Evolutionary conservation across 2,113 vertebrate species (phyloP).

Genomic region (Agapornis roseicollis): DNA sequence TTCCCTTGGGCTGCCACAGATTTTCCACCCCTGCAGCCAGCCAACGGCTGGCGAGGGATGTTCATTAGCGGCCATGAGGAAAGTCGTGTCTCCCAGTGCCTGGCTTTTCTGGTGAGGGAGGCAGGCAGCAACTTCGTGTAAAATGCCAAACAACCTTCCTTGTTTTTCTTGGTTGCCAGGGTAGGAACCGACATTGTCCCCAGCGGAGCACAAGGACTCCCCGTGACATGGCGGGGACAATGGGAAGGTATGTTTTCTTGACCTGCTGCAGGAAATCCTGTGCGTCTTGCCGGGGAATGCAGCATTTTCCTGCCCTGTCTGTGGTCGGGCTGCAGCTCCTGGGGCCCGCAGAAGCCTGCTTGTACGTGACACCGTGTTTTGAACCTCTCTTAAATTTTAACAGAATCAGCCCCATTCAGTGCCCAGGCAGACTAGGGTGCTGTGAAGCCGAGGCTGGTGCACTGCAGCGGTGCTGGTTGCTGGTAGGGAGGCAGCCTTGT

Average conservation of each 20-base stretch:
- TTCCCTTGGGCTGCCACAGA: not conserved
- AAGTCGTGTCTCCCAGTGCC: not conserved
- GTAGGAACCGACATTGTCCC: slow-evolving; percentile 42
- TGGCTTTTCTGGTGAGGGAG: slow-evolving; percentile 1
- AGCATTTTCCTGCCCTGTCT: slow-evolving; percentile 54
- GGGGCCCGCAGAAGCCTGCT: not conserved
- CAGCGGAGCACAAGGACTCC: slow-evolving; percentile 44
- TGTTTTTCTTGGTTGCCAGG: slow-evolving; percentile 66
- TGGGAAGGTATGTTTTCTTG: slow-evolving; percentile 77
- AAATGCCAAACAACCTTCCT: slow-evolving; percentile 3
- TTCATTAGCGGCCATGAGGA: not conserved
- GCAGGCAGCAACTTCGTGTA: not conserved
- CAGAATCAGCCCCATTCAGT: not conserved
- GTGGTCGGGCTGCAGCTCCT: not conserved
- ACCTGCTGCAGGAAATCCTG: slow-evolving; percentile 79
- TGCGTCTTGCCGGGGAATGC: slow-evolving; percentile 56
- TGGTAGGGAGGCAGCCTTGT: not conserved
- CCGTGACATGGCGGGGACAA: slow-evolving; percentile 65
- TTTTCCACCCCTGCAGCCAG: slow-evolving; percentile 32
- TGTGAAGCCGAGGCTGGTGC: not conserved
- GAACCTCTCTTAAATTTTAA: not conserved
- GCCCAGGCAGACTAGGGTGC: not conserved
- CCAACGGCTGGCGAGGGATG: not conserved
- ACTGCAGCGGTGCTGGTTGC: not conserved
- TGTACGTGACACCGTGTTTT: accelerated